Evolutionary conservation across 1,140 invertebrate species (phyloP), one percentile per base, ranked within the genome.

Genomic region (Plutomurus gul): DNA sequence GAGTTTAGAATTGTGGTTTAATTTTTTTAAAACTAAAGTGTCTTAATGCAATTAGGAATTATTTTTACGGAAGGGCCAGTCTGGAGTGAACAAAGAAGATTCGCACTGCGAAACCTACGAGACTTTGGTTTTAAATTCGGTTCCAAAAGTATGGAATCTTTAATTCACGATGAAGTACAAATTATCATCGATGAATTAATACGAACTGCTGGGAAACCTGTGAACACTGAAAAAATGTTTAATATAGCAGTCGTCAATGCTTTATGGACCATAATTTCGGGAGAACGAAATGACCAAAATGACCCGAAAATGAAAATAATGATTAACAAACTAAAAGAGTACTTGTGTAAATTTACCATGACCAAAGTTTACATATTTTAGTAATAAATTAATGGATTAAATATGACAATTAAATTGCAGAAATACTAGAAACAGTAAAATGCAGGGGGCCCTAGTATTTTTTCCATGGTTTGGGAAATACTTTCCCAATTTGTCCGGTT

Each of bases 51-150:
- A 20, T 47, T 56, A 75, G 73, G 73, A 11, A 37, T 75, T 1
- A 49, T 75, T 20, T 43, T 36, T 22, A 6, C 73, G 2, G 20
- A 10, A 18, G 73, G 46, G 13, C 22, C 20, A 22, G 11, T 18
- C 8, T 75, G 73, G 73, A 13, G 16, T 16, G 83, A 86, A 76
- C 84, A 86, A 16, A 80, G 86, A 16, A 79, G 83, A 71, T 86
- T 86, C 76, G 76, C 84, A 13, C 11, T 86, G 7, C 84, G 83
- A 37, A 78, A 84, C 13, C 80, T 87, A 27, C 75, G 85, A 49
- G 84, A 85, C 74, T 80, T 87, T 71, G 86, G 86, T 40, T 84
- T 87, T 39, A n/a, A n/a, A 30, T 84, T 87, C 30, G 86, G 86
- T 4, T 85, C 86, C 71, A 81, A 82, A 3, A 81, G 43, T 7